Evolutionary conservation across 2,113 vertebrate species (phyloP).

Genomic region (Tragulus kanchil): DNA sequence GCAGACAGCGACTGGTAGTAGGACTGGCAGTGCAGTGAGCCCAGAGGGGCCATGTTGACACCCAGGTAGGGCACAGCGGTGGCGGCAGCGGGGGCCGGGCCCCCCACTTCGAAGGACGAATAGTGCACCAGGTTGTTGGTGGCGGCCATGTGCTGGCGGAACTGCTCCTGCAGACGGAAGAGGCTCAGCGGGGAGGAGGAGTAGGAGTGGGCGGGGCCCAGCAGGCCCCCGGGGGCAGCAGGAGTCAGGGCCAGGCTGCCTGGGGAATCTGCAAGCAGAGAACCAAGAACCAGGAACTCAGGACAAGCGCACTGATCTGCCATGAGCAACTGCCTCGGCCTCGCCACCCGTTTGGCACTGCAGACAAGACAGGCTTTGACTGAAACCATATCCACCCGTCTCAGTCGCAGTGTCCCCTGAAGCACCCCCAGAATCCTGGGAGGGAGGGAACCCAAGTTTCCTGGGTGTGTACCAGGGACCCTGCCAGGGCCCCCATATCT

Average conservation of each 20-base stretch:
- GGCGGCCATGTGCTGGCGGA: conserved; percentile 99
- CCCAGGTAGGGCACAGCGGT: conserved; percentile 95
- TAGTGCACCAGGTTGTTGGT: conserved; percentile 99
- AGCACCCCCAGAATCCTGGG: background rate
- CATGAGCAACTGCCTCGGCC: background rate
- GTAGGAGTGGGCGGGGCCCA: conserved; percentile 95
- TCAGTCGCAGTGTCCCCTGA: background rate
- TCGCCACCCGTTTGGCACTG: background rate
- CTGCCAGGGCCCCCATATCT: background rate
- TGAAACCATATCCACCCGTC: background rate
- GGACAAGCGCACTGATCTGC: background rate
- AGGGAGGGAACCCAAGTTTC: background rate
- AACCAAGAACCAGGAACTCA: conserved; percentile 62
- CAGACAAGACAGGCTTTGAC: background rate
- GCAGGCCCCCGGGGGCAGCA: conserved; percentile 87
- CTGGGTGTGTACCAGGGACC: background rate
- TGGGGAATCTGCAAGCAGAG: conserved; percentile 92
- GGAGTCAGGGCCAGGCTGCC: conserved; percentile 89
- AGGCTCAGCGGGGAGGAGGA: conserved; percentile 98
- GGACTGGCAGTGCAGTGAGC: conserved; percentile 97
- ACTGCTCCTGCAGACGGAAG: conserved; percentile 99
- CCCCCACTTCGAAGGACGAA: conserved; percentile 96
- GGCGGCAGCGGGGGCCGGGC: conserved; percentile 85
- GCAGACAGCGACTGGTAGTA: conserved; percentile 98
- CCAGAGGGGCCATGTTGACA: conserved; percentile 95